Percentiles rank a stretch among this genome's conserved stretches.
Conservation (phyloP, 2,888 invertebrate genomes). For the Macrostomum cliftonense region DNA sequence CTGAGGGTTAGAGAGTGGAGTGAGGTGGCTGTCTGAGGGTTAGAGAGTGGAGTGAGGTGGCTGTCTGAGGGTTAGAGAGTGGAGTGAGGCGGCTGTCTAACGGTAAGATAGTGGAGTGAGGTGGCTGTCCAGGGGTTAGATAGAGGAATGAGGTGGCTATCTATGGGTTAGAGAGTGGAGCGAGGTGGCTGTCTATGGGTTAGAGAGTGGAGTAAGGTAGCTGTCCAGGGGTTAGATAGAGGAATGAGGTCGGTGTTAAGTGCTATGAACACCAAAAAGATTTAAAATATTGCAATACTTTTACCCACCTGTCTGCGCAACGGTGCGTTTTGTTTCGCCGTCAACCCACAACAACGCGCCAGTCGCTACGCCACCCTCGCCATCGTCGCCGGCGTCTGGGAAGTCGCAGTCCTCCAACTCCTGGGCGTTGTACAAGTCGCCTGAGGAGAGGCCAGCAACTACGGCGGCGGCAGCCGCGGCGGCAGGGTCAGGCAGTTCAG, state of each 20-base stretch:
- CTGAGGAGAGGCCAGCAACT: neutral
- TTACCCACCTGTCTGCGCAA: slow-evolving; percentile 26
- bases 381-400: slow-evolving; percentile 22
- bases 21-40: neutral
- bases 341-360: slow-evolving; percentile 30
- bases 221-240: neutral
- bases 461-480: neutral
- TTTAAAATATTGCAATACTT: no score
- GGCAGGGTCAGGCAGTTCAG: neutral
- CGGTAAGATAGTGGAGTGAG: no score
- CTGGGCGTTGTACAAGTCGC: slow-evolving; percentile 43
- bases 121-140: neutral
- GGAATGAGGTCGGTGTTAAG: no score
- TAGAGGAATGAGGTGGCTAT: neutral
- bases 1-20: neutral
- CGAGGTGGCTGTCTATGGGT: no score
- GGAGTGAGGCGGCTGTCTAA: no score
- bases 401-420: slow-evolving; percentile 65
- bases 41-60: no score
- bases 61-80: no score
- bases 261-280: no score
- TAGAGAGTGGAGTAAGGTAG: neutral
- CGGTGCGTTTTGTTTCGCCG: slow-evolving; percentile 26
- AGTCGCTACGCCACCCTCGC: slow-evolving; percentile 13
- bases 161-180: neutral